phyloP scores from a whole-genome alignment of 2,888 invertebrate species.

The Scaptomyza tumidula region DNA sequence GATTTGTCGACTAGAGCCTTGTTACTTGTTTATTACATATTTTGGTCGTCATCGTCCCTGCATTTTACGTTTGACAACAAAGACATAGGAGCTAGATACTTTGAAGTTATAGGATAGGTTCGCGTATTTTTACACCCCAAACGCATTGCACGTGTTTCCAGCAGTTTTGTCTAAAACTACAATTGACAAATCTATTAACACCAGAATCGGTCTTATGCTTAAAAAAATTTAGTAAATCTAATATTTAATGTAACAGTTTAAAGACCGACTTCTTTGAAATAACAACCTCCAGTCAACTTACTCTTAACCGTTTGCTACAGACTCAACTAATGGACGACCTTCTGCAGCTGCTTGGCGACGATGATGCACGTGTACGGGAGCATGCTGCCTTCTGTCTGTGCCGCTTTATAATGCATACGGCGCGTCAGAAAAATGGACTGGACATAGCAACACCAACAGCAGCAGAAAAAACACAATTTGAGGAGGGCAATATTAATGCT shows the following conservation, averaged over 20 bases:
- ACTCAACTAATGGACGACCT: constrained; percentile 83
- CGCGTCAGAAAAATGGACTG: constrained; percentile 62
- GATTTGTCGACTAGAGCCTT: too few relatives aligned
- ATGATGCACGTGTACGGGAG: constrained; percentile 84
- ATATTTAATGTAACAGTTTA: background rate
- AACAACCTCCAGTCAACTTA: constrained; percentile 57
- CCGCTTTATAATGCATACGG: constrained; percentile 83
- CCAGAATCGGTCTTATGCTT: too few relatives aligned
- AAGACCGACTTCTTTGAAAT: constrained; percentile 16
- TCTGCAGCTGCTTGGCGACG: constrained; percentile 83
- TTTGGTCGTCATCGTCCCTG: too few relatives aligned
- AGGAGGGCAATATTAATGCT: constrained; percentile 53
- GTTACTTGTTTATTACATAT: too few relatives aligned
- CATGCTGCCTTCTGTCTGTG: constrained; percentile 82
- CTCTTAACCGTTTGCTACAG: constrained; percentile 67
- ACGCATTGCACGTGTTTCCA: too few relatives aligned
- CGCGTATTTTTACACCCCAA: too few relatives aligned
- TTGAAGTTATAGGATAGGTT: too few relatives aligned
- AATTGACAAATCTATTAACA: too few relatives aligned
- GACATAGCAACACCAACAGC: constrained; percentile 39
- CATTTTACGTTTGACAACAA: too few relatives aligned
- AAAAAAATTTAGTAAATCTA: background rate
- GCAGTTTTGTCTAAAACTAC: too few relatives aligned
- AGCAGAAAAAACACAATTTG: constrained; percentile 25
- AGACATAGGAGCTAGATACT: too few relatives aligned